Conservation (phyloP, 2,113 vertebrate genomes). For the Pedetes capensis region DNA sequence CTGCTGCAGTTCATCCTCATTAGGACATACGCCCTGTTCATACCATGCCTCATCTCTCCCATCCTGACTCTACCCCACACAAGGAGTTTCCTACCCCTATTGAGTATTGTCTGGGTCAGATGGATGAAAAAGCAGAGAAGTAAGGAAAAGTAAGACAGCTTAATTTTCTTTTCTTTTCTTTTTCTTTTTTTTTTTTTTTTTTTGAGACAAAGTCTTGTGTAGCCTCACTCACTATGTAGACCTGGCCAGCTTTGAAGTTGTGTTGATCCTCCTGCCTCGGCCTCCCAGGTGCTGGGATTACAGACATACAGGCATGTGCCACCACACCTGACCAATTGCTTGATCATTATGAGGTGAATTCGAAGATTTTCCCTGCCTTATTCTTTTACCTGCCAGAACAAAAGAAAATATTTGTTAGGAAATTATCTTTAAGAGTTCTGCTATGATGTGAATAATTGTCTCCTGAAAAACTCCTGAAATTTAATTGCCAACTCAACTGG, state of each 20-base stretch:
- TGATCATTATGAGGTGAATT: background rate
- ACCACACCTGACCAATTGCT: too few relatives aligned
- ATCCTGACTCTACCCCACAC: background rate
- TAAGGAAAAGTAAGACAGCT: background rate
- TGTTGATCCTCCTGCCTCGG: too few relatives aligned
- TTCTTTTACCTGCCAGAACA: background rate
- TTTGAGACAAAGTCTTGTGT: too few relatives aligned
- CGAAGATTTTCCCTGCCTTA: background rate
- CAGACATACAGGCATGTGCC: too few relatives aligned
- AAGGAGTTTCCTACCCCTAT: background rate
- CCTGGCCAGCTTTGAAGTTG: too few relatives aligned
- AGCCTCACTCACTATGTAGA: too few relatives aligned
- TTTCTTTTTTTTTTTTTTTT: too few relatives aligned
- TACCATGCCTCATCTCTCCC: background rate
- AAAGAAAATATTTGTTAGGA: background rate
- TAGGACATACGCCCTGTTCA: background rate
- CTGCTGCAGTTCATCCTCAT: background rate
- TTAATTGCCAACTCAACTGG: background rate
- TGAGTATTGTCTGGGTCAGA: background rate
- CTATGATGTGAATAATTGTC: background rate
- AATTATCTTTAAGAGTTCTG: background rate
- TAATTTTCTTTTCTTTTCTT: too few relatives aligned
- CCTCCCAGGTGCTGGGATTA: too few relatives aligned
- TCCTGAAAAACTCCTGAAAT: background rate
- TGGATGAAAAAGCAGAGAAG: background rate